Base-by-base conservation (phyloP, 1,140 invertebrate species). In the Cotesia chilonis region DNA sequence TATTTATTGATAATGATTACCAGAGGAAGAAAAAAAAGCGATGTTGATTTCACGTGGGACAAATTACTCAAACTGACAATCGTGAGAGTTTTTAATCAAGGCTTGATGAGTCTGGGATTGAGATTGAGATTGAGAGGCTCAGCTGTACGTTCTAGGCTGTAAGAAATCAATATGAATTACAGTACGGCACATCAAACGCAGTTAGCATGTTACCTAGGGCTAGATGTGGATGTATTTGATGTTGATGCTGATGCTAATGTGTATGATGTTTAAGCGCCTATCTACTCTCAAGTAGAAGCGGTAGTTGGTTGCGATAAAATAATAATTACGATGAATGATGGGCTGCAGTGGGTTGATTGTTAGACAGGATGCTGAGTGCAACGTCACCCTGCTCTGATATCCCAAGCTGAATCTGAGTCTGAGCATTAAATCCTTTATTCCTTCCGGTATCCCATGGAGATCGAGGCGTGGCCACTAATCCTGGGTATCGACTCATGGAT, bases 151-250 rank as follows among this genome's bases (percentile, higher is more conserved):
- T 64, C 14, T 66, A n/a, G n/a, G 17, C 17, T 41, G 64, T 20
- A 66, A 66, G 7, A 73, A 82, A 84, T 83, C 76, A 77, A 80
- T 81, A 81, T 84, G 81, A 85, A 84, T 83, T 81, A 85, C 77
- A 35, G 73, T 52, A 66, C 64, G 38, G 64, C 47, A 66, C 64
- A 66, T 66, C 38, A 52, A 47, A 66, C n/a, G 41, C 41, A 47
- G 41, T 47, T 47, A 47, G 41, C 41, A 47, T 47, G 41, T 47
- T 9, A 47, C 41, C 41, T 47, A 9, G 41, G 41, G 41, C 41
- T 9, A 47, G 41, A 47, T 47, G 41, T 47, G 28, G 28, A 28
- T 17, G n/a, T 55, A 4, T 14, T 1, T 17, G 54, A 55, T 51
- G 54, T 14, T 55, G 7, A 55, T 55, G 54, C 7, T 51, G 54